Conservation (phyloP, 2,888 invertebrate species). For the Zootermopsis nevadensis region DNA sequence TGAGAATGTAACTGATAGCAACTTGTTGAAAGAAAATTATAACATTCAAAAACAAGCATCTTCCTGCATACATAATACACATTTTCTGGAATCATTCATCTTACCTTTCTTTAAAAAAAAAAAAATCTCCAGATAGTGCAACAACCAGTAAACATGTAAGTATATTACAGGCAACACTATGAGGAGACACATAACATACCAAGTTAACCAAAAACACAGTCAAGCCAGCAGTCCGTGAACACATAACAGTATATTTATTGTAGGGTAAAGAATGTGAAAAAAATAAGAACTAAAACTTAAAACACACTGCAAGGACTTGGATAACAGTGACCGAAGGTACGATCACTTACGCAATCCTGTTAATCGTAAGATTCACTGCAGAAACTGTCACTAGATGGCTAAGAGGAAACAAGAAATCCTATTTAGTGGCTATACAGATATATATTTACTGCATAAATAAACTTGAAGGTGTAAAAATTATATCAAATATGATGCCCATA, state of each 20-base stretch:
- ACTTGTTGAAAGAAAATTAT: no score
- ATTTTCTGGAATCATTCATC: no score
- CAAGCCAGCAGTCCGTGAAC: background rate
- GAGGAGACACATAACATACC: background rate
- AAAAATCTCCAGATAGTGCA: background rate
- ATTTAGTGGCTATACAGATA: slow-evolving; percentile 42
- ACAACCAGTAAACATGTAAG: background rate
- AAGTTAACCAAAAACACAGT: background rate
- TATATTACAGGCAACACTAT: background rate
- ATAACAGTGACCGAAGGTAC: slow-evolving; percentile 37
- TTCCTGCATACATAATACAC: no score
- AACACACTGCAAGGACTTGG: background rate
- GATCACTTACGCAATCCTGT: slow-evolving; percentile 90
- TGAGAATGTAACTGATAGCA: no score
- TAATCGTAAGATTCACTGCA: slow-evolving; percentile 91
- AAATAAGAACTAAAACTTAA: background rate
- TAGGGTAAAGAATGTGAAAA: background rate
- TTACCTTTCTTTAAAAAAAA: no score
- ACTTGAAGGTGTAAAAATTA: background rate
- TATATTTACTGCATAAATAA: background rate
- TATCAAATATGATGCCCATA: background rate
- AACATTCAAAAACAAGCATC: no score
- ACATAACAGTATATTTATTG: no score
- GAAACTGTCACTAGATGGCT: slow-evolving; percentile 94
- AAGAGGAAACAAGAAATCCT: slow-evolving; percentile 58